Conservation (phyloP, 1,140 invertebrate species). For the Campoletis sonorensis region DNA sequence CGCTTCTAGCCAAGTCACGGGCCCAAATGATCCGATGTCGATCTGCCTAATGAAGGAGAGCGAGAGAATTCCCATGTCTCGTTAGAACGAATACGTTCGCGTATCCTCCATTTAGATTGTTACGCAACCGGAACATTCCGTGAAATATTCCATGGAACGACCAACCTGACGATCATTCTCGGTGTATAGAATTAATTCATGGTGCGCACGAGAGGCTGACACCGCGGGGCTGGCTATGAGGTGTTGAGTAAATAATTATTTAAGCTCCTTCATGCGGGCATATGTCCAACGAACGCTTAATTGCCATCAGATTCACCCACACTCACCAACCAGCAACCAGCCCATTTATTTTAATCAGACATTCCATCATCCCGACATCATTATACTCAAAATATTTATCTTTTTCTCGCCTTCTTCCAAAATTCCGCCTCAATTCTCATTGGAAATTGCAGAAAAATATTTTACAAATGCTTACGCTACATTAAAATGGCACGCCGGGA, state of each 20-base stretch:
- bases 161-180: background rate
- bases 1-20: constrained; percentile 39
- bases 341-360: background rate
- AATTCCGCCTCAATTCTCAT: too few relatives aligned
- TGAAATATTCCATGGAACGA: constrained; percentile 41
- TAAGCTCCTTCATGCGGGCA: constrained; percentile 28
- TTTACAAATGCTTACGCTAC: too few relatives aligned
- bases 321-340: background rate
- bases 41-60: constrained; percentile 41
- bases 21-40: constrained; percentile 41
- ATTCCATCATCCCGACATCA: too few relatives aligned
- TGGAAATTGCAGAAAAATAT: too few relatives aligned
- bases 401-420: too few relatives aligned
- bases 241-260: constrained; percentile 44
- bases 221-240: too few relatives aligned
- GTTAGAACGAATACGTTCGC: constrained; percentile 43
- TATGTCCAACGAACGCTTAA: constrained; percentile 18
- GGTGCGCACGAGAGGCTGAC: constrained; percentile 9
- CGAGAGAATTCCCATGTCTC: constrained; percentile 20
- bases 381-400: too few relatives aligned
- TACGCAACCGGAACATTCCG: constrained; percentile 42
- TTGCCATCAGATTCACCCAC: constrained; percentile 14
- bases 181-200: background rate
- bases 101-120: constrained; percentile 33
- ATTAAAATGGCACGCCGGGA: too few relatives aligned